phyloP scores from a whole-genome alignment of 2,797 vertebrate genomes.

The Anas capensis region DNA sequence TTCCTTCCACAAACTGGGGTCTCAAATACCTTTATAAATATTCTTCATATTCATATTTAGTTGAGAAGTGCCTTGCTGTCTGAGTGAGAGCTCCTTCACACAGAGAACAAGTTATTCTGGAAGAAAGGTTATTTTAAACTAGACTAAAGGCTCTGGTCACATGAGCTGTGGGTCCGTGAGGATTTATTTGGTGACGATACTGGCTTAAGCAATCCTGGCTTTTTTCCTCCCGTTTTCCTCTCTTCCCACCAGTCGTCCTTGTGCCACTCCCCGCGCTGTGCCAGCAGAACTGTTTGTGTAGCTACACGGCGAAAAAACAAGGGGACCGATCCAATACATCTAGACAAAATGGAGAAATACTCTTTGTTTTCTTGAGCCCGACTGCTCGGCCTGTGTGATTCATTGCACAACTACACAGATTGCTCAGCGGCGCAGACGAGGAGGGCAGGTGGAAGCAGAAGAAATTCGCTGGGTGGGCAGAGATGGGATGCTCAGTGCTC shows the following conservation, averaged over 20 bases:
- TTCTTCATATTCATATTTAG: not conserved
- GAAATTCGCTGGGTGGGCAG: not conserved
- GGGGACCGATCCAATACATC: conserved; percentile 6
- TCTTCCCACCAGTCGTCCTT: conserved; percentile 26
- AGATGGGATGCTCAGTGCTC: not conserved
- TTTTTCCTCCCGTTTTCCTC: conserved; percentile 2
- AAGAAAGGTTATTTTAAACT: conserved; percentile 30
- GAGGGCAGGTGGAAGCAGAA: not conserved
- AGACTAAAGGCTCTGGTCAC: not conserved
- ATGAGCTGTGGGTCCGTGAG: not conserved
- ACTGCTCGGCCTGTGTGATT: not conserved
- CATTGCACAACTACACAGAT: not conserved
- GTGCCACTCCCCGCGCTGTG: not conserved
- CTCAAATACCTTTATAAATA: not conserved
- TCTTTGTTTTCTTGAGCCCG: conserved; percentile 22
- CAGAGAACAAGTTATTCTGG: not conserved
- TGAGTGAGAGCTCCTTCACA: not conserved
- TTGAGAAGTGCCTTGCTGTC: not conserved
- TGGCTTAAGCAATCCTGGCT: conserved; percentile 23
- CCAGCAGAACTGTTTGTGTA: conserved; percentile 36
- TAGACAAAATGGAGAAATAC: not conserved
- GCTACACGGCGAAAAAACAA: not conserved
- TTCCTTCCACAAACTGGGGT: not conserved
- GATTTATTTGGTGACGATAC: conserved; percentile 25
- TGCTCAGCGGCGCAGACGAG: not conserved